A percentile compares a stretch with the other conserved stretches of the same genome.
Evolutionary conservation across 2,113 vertebrate species (phyloP).

Genomic region (Diadophis punctatus): DNA sequence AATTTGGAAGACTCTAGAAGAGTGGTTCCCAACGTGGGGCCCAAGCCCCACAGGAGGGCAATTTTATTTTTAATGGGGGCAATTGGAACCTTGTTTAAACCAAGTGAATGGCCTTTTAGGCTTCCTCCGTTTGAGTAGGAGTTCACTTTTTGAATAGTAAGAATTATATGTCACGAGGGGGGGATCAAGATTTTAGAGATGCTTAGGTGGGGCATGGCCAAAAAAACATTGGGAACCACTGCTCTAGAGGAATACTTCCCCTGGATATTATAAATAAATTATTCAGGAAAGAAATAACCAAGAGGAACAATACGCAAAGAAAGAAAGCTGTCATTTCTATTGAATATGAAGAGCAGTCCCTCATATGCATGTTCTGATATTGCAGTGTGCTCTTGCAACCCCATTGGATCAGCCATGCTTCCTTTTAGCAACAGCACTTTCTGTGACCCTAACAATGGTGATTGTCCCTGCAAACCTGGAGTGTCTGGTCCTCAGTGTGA

Average conservation of each 20-base stretch:
- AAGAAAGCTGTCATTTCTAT: background rate
- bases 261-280: background rate
- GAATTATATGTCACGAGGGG: no score
- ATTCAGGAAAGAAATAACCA: background rate
- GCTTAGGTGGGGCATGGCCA: no score
- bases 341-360: background rate
- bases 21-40: no score
- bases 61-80: no score
- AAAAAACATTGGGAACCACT: no score
- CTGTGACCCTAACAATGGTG: constrained; percentile 86
- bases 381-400: constrained; percentile 87
- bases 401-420: constrained; percentile 78
- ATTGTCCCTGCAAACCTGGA: constrained; percentile 93
- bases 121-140: no score
- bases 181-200: no score
- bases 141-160: no score
- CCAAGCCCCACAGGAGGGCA: no score
- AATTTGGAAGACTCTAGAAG: background rate
- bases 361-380: background rate
- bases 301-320: background rate
- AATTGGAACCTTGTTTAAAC: no score
- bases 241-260: background rate
- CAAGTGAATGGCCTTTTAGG: no score
- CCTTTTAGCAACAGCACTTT: constrained; percentile 67
- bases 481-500: constrained; percentile 86